A percentile compares a stretch with the other conserved stretches of the same genome.
phyloP scores from a whole-genome alignment of 2,888 invertebrate genomes.

The Cenopis cana region DNA sequence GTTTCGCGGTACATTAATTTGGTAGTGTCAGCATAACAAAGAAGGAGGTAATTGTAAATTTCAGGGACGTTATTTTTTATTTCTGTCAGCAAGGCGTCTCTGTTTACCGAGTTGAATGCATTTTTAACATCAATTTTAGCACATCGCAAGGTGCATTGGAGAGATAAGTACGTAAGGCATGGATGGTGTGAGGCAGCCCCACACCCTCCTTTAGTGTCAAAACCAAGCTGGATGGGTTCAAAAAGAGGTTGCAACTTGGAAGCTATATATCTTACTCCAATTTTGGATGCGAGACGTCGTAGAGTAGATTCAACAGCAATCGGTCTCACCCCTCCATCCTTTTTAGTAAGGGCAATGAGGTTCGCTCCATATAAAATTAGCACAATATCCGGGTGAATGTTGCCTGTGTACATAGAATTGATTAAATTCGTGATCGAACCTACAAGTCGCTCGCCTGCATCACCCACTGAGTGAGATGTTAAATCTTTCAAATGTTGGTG shows the following conservation, averaged over 20 bases:
- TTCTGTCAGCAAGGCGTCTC: too few relatives aligned
- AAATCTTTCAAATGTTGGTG: slow-evolving; percentile 3
- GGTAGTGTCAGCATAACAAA: too few relatives aligned
- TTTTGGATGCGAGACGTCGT: background rate
- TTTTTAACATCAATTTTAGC: too few relatives aligned
- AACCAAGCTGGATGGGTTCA: background rate
- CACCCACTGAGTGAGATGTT: background rate
- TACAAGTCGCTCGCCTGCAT: background rate
- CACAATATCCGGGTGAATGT: background rate
- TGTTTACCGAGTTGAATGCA: too few relatives aligned
- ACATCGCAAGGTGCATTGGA: too few relatives aligned
- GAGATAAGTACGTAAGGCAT: too few relatives aligned
- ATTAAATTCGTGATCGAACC: background rate
- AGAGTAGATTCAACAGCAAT: background rate
- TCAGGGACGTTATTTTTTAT: too few relatives aligned
- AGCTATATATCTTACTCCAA: background rate
- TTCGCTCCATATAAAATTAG: slow-evolving; percentile 1
- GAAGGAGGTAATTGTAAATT: too few relatives aligned
- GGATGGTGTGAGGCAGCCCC: background rate
- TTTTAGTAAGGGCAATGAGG: too few relatives aligned
- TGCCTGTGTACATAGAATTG: slow-evolving; percentile 1
- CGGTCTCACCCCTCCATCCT: slow-evolving; percentile 1
- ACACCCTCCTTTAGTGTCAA: background rate
- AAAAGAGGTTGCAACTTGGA: background rate
- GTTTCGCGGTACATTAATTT: too few relatives aligned